phyloP scores from a whole-genome alignment of 1,140 invertebrate genomes.

The Sycophaga agraensis region DNA sequence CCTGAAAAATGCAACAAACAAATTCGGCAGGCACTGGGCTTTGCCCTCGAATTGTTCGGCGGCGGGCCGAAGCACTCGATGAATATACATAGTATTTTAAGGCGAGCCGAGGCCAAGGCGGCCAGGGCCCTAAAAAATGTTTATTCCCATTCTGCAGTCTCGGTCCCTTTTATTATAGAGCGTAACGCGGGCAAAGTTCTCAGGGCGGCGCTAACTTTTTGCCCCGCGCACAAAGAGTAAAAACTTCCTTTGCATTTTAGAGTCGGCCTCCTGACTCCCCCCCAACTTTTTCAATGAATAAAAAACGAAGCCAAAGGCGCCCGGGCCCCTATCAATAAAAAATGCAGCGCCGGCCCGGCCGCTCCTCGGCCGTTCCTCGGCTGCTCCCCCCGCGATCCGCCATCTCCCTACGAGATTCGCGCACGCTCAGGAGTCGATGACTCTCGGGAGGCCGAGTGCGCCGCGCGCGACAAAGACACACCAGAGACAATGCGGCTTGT shows the following conservation, averaged over 20 bases:
- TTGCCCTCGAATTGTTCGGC: not conserved
- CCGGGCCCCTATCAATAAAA: not conserved
- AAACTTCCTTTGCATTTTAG: constrained; percentile 9
- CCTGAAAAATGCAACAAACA: constrained; percentile 1
- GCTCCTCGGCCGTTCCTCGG: too few relatives aligned
- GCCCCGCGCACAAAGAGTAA: not conserved
- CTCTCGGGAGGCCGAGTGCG: too few relatives aligned
- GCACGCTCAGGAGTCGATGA: too few relatives aligned
- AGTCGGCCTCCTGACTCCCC: too few relatives aligned
- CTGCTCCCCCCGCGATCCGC: too few relatives aligned
- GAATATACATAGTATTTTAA: constrained; percentile 19
- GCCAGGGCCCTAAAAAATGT: not conserved
- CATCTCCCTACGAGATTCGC: too few relatives aligned
- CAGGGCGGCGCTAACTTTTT: not conserved
- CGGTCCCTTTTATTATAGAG: not conserved
- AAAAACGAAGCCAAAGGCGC: not conserved
- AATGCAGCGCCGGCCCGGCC: too few relatives aligned
- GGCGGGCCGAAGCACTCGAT: not conserved
- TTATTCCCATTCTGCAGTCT: not conserved
- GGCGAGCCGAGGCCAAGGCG: not conserved
- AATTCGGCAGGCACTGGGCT: not conserved
- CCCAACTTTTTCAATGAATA: constrained; percentile 20
- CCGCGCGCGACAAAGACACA: too few relatives aligned
- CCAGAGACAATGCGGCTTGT: too few relatives aligned
- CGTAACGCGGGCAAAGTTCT: not conserved